phyloP scores from a whole-genome alignment of 2,888 invertebrate species.

The Phaedon cochleariae region DNA sequence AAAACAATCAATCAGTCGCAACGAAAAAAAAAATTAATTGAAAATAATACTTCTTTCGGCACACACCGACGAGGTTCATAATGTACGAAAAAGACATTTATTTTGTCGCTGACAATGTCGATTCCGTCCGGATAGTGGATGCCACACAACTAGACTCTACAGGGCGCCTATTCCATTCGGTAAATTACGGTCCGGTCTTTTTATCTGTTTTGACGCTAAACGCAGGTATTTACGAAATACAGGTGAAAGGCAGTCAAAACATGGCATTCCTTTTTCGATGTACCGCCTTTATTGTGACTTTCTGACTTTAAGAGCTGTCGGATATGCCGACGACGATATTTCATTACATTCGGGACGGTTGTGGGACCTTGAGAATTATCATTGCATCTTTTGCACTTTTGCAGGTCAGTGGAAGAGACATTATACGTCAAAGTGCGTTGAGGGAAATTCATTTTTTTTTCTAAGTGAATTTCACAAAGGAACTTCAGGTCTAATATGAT shows the following conservation, averaged over 20 bases:
- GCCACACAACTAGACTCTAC: slow-evolving; percentile 59
- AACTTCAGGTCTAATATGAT: too few relatives aligned
- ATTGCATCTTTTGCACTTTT: slow-evolving; percentile 8
- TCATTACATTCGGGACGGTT: slow-evolving; percentile 32
- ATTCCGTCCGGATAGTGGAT: slow-evolving; percentile 57
- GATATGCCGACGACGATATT: slow-evolving; percentile 47
- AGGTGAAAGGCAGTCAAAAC: slow-evolving; percentile 61
- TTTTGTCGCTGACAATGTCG: slow-evolving; percentile 61
- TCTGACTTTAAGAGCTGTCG: slow-evolving; percentile 50
- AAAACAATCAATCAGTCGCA: neutral
- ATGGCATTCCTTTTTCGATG: slow-evolving; percentile 48
- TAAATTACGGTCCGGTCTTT: slow-evolving; percentile 48
- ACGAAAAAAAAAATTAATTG: slow-evolving; percentile 12
- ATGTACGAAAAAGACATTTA: slow-evolving; percentile 59
- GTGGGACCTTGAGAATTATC: slow-evolving; percentile 14
- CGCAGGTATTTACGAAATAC: slow-evolving; percentile 61
- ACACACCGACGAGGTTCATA: slow-evolving; percentile 38
- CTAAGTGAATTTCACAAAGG: too few relatives aligned
- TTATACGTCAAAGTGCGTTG: too few relatives aligned
- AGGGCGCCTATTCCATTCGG: slow-evolving; percentile 52
- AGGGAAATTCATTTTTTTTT: too few relatives aligned
- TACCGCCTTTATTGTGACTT: slow-evolving; percentile 50
- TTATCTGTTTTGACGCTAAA: slow-evolving; percentile 59
- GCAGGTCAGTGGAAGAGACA: slow-evolving; percentile 11
- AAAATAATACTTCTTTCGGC: slow-evolving; percentile 19